Conservation (phyloP, 2,113 vertebrate species). For the Donacobius atricapilla region DNA sequence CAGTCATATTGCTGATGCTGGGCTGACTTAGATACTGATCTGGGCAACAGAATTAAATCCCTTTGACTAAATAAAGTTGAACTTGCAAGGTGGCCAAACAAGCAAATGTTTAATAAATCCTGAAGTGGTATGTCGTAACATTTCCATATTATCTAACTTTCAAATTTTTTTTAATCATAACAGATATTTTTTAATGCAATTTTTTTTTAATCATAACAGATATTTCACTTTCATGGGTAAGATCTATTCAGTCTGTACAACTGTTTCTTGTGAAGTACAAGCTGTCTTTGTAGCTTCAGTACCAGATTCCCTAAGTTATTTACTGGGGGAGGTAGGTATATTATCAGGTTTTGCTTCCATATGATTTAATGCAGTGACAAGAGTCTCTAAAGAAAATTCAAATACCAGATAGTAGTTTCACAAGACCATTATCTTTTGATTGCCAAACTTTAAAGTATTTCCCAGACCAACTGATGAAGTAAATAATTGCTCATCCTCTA, state of each 20-base stretch:
- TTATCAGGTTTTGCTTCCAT: conserved; percentile 39
- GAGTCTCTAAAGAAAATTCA: conserved; percentile 58
- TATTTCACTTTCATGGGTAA: background rate
- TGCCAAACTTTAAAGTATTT: conserved; percentile 65
- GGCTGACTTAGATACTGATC: background rate
- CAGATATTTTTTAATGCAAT: background rate
- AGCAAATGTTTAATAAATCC: background rate
- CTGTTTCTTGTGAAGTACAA: background rate
- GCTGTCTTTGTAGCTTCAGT: background rate
- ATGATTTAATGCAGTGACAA: conserved; percentile 53
- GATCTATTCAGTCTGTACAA: background rate
- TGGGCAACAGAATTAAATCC: background rate
- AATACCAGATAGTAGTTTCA: conserved; percentile 40
- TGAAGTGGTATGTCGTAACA: background rate
- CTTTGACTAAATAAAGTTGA: background rate
- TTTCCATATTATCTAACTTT: background rate
- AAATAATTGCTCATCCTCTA: conserved; percentile 61
- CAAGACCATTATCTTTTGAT: conserved; percentile 61
- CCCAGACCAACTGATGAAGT: conserved; percentile 59
- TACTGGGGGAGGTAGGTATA: background rate
- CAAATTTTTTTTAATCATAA: background rate
- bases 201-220: background rate
- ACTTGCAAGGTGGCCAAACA: background rate
- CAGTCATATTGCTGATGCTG: background rate
- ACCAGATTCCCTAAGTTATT: conserved; percentile 8